phyloP scores from a whole-genome alignment of 2,113 vertebrate genomes.

The Campylorhamphus procurvoides region DNA sequence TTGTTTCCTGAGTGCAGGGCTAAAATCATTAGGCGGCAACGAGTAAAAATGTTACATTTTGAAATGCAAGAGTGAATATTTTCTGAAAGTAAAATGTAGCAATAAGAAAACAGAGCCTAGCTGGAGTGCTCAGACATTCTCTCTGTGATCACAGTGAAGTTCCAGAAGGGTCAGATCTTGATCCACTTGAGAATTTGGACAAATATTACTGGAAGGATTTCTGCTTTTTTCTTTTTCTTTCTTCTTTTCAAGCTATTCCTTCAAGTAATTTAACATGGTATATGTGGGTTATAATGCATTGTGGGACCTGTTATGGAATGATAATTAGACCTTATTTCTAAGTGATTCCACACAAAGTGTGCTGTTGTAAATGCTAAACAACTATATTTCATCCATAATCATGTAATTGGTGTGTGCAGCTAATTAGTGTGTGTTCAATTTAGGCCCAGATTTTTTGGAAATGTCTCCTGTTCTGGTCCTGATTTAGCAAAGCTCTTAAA shows the following conservation, averaged over 20 bases:
- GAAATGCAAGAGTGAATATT: background rate
- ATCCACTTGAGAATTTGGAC: background rate
- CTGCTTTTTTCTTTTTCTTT: background rate
- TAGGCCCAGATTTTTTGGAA: slow-evolving; percentile 63
- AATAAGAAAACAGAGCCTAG: background rate
- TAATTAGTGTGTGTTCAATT: slow-evolving; percentile 47
- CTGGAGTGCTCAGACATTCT: background rate
- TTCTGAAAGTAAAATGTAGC: background rate
- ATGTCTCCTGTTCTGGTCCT: slow-evolving; percentile 64
- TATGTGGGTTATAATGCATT: slow-evolving; percentile 25
- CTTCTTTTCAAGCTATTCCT: background rate
- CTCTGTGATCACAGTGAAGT: background rate
- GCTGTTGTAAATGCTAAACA: slow-evolving; percentile 52
- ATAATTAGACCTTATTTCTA: slow-evolving; percentile 55
- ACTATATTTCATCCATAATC: slow-evolving; percentile 42
- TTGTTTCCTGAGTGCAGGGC: background rate
- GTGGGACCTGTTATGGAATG: slow-evolving; percentile 37
- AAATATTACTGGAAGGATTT: background rate
- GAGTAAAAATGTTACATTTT: background rate
- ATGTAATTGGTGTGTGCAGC: slow-evolving; percentile 44
- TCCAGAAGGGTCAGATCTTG: background rate
- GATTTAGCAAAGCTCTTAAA: slow-evolving; percentile 72
- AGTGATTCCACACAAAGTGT: slow-evolving; percentile 27
- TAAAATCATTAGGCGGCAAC: background rate
- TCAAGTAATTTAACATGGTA: background rate